Base-by-base conservation (phyloP, 2,888 invertebrate species). In the Phortica okadai region DNA sequence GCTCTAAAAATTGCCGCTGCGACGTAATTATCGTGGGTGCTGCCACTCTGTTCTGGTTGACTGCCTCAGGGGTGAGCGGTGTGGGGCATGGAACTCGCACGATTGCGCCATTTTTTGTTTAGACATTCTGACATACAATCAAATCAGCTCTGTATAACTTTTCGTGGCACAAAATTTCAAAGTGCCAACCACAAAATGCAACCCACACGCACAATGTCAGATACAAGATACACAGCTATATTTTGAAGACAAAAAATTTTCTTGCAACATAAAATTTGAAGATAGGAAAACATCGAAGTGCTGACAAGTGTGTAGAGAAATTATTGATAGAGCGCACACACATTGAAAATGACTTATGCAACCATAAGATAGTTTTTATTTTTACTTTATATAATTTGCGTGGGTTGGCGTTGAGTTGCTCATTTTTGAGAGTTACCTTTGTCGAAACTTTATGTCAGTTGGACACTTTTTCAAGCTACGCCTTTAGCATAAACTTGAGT, bases 1-100 rank as follows among this genome's bases (percentile, higher is more conserved):
- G 73, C 79, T 75, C 80, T 75, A 81, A 81, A 80, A 74, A 59
- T 62, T 75, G 42, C 59, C 42, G 73, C 59, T 59, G 11, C 11
- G 58, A 58, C 11, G 16, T 44, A 50, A 44, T 69, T 69, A 69
- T 69, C 14, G 21, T 16, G 74, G 76, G 64, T 56, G 45, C 44
- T 62, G 69, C 14, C 14, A 50, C 8, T 50, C 50, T 50, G 14
- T 11, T 50, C 50, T 50, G 50, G 8, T 50, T 33, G 33, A 33
- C 33, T 1, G 62, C 56, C 33, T 62, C 45, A 62, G 72, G 56
- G 73, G 62, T 54, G 59, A 73, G 72, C 11, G 33, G 44, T 21
- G 62, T 62, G 58, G 70, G 14, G 14, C 21, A 16, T 16, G 45
- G 54, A 50, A 25, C 33, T 33, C 33, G 4, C 33, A 4, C 14